Evolutionary conservation across 2,113 vertebrate species (phyloP).

Genomic region (Lepidothrix coronata): DNA sequence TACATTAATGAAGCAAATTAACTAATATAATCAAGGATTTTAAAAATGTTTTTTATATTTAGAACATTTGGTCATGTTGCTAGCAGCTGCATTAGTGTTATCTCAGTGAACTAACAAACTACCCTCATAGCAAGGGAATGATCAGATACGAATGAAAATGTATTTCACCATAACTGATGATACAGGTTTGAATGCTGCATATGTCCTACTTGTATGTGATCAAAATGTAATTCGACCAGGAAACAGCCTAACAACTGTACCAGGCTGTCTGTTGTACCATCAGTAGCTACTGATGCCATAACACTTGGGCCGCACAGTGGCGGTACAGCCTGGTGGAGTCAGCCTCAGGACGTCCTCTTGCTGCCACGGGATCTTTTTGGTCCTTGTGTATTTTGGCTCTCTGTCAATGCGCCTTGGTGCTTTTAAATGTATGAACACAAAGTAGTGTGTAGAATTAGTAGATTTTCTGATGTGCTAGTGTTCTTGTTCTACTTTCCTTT

Average conservation of each 20-base stretch:
- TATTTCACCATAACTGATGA: background rate
- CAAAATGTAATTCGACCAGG: rapidly evolving
- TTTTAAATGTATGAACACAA: background rate
- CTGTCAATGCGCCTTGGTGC: background rate
- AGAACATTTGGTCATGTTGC: background rate
- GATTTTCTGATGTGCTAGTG: background rate
- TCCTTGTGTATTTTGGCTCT: background rate
- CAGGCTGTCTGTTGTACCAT: background rate
- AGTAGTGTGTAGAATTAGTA: background rate
- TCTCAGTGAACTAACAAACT: background rate
- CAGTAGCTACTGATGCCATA: background rate
- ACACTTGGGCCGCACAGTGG: rapidly evolving
- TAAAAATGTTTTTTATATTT: background rate
- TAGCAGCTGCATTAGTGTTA: background rate
- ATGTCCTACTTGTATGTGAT: background rate
- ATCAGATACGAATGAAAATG: background rate
- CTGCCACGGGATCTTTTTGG: background rate
- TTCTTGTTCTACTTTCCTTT: background rate
- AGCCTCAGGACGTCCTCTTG: background rate
- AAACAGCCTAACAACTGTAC: background rate
- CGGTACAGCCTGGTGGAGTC: background rate
- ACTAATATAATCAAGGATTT: background rate
- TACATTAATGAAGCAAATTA: background rate
- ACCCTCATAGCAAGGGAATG: background rate
- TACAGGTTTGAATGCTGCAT: background rate